Evolutionary conservation across 2,113 vertebrate species (phyloP), one percentile per base, ranked within the genome.

Genomic region (Lophochroa leadbeateri): DNA sequence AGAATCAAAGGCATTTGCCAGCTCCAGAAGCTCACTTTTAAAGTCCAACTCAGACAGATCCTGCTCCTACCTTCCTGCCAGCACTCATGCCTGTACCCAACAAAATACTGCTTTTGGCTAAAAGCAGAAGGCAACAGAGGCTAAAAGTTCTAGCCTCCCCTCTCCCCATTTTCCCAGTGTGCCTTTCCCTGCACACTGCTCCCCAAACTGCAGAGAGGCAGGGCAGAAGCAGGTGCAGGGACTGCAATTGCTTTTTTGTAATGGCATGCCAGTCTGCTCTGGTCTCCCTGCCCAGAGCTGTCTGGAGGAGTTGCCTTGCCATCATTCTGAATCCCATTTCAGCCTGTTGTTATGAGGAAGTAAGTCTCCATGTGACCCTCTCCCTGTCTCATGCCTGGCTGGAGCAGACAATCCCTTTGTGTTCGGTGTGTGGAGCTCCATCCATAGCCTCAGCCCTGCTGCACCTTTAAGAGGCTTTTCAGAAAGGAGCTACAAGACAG

Each of bases 101-200:
- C 27, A 77, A 82, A 63, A 61, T 33, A 14, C 27, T 37, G 31
- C 35, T 90, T 92, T 90, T 70, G 74, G 46, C 35, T 84, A 46
- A 75, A 81, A 61, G 55, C 27, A 78, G 55, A 55, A 65, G 64
- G 29, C 28, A 61, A 35, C 18, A 39, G 25, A 83, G 31, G 19
- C 49, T 94, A 58, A 47, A 82, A 74, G 33, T 49, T 64, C 5
- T 3, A 41, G 7, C 12, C 21, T 60, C 5, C 10, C 18, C 7
- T 6, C 7, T 60, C 13, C 13, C 6, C 10, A 2, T 33, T 86
- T 64, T 33, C 44, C 24, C 2, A 0, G 0, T 5, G 11, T 78
- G 46, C 27, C 33, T 52, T 13, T 52, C 16, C 9, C 23, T 65
- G 58, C 2, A 2, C 15, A 35, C 7, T 6, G 4, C 16, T 70